phyloP scores from a whole-genome alignment of 2,113 vertebrate genomes.

The Microcebus griseorufus region DNA sequence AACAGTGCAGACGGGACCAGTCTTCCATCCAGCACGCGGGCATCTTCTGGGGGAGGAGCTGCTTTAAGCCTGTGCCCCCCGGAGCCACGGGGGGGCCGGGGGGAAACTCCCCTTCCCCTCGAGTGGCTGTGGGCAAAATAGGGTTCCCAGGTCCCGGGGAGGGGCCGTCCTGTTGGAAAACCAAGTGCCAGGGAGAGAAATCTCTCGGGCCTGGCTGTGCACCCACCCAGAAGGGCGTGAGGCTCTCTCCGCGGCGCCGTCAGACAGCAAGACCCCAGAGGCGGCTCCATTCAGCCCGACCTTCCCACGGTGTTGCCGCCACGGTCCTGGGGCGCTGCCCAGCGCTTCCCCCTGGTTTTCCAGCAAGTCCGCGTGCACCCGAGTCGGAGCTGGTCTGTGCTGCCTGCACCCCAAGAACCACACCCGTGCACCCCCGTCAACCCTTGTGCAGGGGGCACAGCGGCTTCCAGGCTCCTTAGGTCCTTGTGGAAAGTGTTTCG shows the following conservation, averaged over 20 bases:
- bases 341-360: not conserved
- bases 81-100: fast-evolving
- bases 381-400: not conserved
- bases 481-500: not conserved
- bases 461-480: not conserved
- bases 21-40: fast-evolving
- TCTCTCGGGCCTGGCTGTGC: not conserved
- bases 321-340: fast-evolving
- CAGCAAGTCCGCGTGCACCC: too few relatives aligned
- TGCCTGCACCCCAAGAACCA: not conserved
- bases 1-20: not conserved
- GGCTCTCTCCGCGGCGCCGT: not conserved
- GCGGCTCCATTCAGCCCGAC: fast-evolving
- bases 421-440: fast-evolving
- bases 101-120: not conserved
- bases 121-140: not conserved
- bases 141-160: not conserved
- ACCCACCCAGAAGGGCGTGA: not conserved
- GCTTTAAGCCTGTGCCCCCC: not conserved
- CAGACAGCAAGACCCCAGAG: not conserved
- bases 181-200: too few relatives aligned
- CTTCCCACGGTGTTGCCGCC: fast-evolving
- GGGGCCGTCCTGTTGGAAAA: not conserved
- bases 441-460: not conserved
- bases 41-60: not conserved